phyloP scores from a whole-genome alignment of 1,140 invertebrate species.

The Musca vetustissima region DNA sequence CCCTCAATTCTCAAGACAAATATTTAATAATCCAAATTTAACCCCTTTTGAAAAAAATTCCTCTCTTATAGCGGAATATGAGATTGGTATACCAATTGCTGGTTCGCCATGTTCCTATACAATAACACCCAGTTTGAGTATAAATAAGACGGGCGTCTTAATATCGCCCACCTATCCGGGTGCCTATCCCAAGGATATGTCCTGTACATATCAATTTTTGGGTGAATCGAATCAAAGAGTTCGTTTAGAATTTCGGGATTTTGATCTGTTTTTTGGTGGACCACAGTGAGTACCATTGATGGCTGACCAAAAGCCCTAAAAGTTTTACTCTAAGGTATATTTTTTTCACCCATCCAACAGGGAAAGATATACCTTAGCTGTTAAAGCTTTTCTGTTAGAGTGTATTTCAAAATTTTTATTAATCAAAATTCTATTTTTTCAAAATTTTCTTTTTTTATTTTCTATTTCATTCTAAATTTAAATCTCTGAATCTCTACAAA shows the following conservation, averaged over 20 bases:
- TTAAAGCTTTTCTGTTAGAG: constrained; percentile 1
- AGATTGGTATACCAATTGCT: constrained; percentile 83
- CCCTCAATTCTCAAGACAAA: too few relatives aligned
- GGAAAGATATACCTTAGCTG: constrained; percentile 3
- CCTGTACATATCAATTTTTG: constrained; percentile 91
- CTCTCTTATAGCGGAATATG: constrained; percentile 73
- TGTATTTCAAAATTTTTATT: constrained; percentile 1
- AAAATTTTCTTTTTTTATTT: neutral
- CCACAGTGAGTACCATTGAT: constrained; percentile 82
- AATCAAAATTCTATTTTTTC: constrained; percentile 1
- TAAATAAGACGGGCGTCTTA: constrained; percentile 79
- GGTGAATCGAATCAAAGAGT: constrained; percentile 90
- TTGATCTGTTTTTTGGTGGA: constrained; percentile 98
- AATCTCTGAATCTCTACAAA: too few relatives aligned
- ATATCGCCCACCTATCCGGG: constrained; percentile 98
- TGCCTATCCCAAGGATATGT: constrained; percentile 94
- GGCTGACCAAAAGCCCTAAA: constrained; percentile 1
- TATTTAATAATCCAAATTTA: neutral
- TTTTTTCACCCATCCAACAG: too few relatives aligned
- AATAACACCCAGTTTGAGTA: constrained; percentile 76
- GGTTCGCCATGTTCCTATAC: constrained; percentile 82
- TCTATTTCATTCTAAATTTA: neutral
- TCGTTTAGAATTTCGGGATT: constrained; percentile 94
- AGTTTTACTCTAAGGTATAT: constrained; percentile 10
- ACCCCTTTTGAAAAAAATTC: neutral